These are phyloP conservation scores for Smittia sp. DNA, from an alignment of 2,888 invertebrate species.

Conservation along the genomic window DNA sequence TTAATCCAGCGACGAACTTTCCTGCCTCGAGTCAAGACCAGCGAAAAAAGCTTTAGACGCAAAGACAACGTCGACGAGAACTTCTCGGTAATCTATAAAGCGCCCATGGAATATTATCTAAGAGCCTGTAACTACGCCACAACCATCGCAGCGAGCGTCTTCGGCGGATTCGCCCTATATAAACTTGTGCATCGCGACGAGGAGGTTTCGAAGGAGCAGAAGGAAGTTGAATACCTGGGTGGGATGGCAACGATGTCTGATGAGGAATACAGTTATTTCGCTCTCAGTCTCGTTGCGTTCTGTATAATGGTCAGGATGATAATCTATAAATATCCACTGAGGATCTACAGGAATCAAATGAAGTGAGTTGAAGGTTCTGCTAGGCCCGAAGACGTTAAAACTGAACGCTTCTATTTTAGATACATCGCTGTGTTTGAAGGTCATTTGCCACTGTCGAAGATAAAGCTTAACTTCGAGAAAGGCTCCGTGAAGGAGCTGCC, in stretches of 20 bases:
- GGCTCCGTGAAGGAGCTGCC: conserved; percentile 15
- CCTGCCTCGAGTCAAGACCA: neutral
- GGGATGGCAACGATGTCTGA: neutral
- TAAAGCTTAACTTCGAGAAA: neutral
- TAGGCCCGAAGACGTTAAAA: neutral
- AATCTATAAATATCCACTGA: neutral
- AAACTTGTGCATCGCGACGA: neutral
- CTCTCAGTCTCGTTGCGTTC: neutral
- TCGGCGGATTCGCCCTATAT: neutral
- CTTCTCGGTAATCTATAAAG: conserved; percentile 30
- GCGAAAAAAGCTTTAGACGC: conserved; percentile 9
- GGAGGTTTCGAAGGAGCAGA: neutral
- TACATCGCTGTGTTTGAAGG: conserved; percentile 22
- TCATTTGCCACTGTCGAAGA: conserved; percentile 3
- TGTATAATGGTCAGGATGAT: neutral
- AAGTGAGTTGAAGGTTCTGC: neutral
- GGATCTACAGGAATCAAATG: neutral
- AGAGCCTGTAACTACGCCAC: conserved; percentile 10
- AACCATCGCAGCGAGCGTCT: neutral
- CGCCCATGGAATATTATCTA: conserved; percentile 32
- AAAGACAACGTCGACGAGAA: conserved; percentile 2
- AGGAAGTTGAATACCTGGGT: neutral
- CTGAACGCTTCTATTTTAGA: neutral
- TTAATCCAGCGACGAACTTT: too few relatives aligned
- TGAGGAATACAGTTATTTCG: neutral